A percentile compares a stretch with the other conserved stretches of the same genome.
Conservation (phyloP, 2,113 vertebrate genomes). For the Phyllostomus discolor region DNA sequence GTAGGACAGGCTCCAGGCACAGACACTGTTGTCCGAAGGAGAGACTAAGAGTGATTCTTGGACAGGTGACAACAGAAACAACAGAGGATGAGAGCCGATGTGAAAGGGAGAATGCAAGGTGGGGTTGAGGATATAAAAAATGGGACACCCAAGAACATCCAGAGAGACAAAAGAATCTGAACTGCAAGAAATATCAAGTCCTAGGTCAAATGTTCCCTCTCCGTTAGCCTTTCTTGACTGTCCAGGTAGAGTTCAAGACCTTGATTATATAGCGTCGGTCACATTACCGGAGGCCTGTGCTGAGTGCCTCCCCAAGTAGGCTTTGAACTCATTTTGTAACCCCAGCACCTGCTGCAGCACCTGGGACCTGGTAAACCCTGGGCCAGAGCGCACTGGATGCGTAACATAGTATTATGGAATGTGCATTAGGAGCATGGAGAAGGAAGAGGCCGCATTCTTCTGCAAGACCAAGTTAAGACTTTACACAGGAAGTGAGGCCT, state of each 20-base stretch:
- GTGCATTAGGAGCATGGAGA: neutral
- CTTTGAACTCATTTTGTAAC: neutral
- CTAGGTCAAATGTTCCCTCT: neutral
- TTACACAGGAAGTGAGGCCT: neutral
- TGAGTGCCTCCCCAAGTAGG: neutral
- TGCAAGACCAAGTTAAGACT: neutral
- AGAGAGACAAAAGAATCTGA: neutral
- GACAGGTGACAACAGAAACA: neutral
- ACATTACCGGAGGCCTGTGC: neutral
- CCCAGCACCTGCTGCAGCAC: neutral
- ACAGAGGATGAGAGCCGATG: neutral
- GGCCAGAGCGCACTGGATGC: neutral
- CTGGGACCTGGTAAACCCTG: neutral
- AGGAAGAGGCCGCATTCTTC: neutral
- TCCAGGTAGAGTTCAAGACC: neutral
- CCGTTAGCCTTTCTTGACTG: neutral
- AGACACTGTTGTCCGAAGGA: neutral
- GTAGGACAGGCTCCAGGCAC: neutral
- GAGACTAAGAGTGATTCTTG: conserved; percentile 6
- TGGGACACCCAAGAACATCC: neutral
- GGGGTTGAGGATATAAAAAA: neutral
- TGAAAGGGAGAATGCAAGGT: neutral
- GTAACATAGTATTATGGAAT: neutral
- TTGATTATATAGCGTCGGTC: neutral
- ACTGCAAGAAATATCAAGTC: neutral